Base-by-base conservation (phyloP, 2,797 vertebrate genomes). In the Leptodactylus fallax region DNA sequence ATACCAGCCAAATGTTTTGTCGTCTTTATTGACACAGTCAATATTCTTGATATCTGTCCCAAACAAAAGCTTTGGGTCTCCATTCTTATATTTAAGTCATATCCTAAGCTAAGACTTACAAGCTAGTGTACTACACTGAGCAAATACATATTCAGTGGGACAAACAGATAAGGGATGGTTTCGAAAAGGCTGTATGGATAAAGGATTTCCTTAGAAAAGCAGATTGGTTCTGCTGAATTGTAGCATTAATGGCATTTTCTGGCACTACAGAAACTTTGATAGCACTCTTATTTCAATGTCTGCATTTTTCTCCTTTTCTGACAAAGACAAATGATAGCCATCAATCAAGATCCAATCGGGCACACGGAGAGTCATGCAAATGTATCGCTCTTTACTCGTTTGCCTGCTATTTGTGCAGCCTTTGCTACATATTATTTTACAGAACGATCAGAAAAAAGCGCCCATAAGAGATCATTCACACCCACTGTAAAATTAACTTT, bases 271-370 rank as follows among this genome's bases (percentile, higher is more conserved):
- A 96, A 97, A 97, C 94, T 97, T 97, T 96, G 96, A 97, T 95
- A 96, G 95, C 94, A 92, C 92, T 93, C 94, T 94, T 94, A 94
- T 96, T 97, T 96, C 95, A 95, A 95, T 94, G 95, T 95, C 93
- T 95, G 94, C 91, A 96, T 96, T 95, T 95, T 94, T 97, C 94
- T 94, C 92, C 90, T 91, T 95, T 95, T 95, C 93, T 95, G 97
- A 97, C 96, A 95, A 95, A 95, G 96, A 97, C 94, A 97, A 98
- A 98, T 94, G 95, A 96, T 94, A 95, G 94, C 93, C 95, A 96
- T 97, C 96, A 95, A 97, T 97, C 96, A 97, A 95, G 94, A 96
- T 96, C 95, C 95, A 96, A 95, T 96, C 95, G 91, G 90, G 94
- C 93, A 92, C 92, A 95, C 92, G 91, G 88, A 93, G 91, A 94